Evolutionary conservation across 2,113 vertebrate genomes (phyloP).

Genomic region (Albula goreensis): DNA sequence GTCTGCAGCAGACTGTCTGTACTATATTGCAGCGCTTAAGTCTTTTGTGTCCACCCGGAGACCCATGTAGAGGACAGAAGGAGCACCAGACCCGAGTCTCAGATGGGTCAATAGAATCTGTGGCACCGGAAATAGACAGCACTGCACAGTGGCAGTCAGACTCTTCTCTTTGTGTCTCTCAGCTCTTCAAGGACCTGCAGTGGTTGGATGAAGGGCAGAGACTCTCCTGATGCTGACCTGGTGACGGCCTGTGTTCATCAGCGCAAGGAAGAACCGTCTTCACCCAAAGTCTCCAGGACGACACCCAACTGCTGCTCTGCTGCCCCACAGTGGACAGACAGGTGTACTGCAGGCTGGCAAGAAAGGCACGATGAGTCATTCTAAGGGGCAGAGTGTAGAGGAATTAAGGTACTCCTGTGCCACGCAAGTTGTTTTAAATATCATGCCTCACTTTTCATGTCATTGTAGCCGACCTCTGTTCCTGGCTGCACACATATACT

Average conservation of each 20-base stretch:
- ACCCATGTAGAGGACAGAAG: too few species aligned
- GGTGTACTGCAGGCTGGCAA: conserved; percentile 32
- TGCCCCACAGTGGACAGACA: conserved; percentile 53
- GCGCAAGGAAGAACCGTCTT: neutral
- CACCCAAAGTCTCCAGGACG: neutral
- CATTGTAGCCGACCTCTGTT: neutral
- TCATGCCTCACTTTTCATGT: neutral
- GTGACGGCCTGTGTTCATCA: neutral
- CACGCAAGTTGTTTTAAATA: neutral
- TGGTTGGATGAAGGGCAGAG: conserved; percentile 57
- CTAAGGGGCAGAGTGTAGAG: neutral
- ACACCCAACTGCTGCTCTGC: conserved; percentile 28
- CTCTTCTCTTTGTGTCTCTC: conserved; percentile 5
- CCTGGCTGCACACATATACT: neutral
- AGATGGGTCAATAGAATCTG: neutral
- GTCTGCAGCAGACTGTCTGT: too few species aligned
- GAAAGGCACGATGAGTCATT: neutral
- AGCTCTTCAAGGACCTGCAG: conserved; percentile 67
- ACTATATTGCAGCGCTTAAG: too few species aligned
- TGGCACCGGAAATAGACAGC: neutral
- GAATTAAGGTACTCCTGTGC: neutral
- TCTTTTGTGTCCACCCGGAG: too few species aligned
- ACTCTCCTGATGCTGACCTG: conserved; percentile 49
- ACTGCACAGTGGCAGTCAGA: neutral
- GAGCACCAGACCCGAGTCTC: too few species aligned